Base-by-base conservation (phyloP, 2,888 invertebrate genomes). In the Apotomis betuletana region DNA sequence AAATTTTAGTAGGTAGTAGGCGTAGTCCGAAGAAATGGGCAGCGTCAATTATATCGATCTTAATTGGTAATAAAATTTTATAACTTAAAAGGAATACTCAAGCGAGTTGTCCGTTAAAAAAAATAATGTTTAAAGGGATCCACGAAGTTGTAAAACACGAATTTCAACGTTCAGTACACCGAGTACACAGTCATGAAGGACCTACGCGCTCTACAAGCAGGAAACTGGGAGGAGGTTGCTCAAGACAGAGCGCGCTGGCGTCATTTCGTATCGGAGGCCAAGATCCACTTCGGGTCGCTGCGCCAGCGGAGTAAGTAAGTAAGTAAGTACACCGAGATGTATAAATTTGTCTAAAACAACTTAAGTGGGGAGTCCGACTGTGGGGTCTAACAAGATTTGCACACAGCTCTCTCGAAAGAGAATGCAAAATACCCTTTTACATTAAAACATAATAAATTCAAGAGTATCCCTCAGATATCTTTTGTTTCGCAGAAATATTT, bases 381-480 rank as follows among this genome's bases (percentile, higher is more conserved):
- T 46, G 13, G 27, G 58, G 49, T 63, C 13, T 64, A 70, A 70
- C 52, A 60, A 64, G 54, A 70, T 64, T 55, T 70, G 52, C 59
- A 59, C 68, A 52, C 51, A 46, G 59, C 27, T 57, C 63, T 49
- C 10, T 27, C 46, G 44, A 70, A 60, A 70, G 64, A 44, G 65
- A 70, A 70, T 70, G 60, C 36, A 61, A 61, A 65, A 67, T 67
- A 65, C 52, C 60, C 49, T 49, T 54, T 60, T 61, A 70, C 65
- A 70, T 70, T 70, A 67, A 70, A 70, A 55, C 65, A 67, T 70
- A 60, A 70, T 70, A 67, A 70, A 67, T 64, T 70, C 64, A 70
- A 70, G 52, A 59, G 70, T 52, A 54, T 52, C 49, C 51, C 44
- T 70, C n/a, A 36, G 63, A 38, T 54, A 64, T 64, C 52, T 46